Base-by-base conservation (phyloP, 2,113 vertebrate genomes). In the Myrmecophaga tridactyla region DNA sequence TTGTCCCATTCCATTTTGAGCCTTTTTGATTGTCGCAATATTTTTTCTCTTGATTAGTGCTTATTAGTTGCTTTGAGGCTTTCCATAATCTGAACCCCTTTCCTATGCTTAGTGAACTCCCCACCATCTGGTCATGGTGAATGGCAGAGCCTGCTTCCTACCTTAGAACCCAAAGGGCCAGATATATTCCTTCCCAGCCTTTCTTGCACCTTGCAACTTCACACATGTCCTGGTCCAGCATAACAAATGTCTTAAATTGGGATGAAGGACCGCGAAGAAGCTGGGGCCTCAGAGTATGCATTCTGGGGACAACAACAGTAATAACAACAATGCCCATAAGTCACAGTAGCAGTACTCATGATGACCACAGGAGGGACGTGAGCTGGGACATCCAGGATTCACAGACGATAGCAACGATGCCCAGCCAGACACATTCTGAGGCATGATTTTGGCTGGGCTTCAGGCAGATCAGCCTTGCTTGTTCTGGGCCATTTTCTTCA, bases 371-470 rank as follows among this genome's bases (percentile, higher is more conserved):
- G 76, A 93, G 77, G n/a, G 14, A 53, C 0, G 0, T 3, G 7
- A 63, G 21, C 23, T 60, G n/a, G 23, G 12, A 17, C 0, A 0
- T 20, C 2, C 18, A 43, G 17, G 4, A 31, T 60, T 34, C 7
- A 4, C 10, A 25, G 13, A 15, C 34, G n/a, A n/a, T 1, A n/a
- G 6, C 2, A 25, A 0, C 6, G 63, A 18, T 25, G 17, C 10
- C n/a, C 34, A 15, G 13, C 0, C 81, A 43, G 17, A 48, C 2
- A 53, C 11, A 10, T 0, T 7, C 6, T 7, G 23, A 21, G 31
- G 6, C 3, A 12, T 39, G 2, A 43, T 46, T 84, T 43, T 65
- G 34, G 3, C 8, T 77, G 12, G n/a, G 27, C 11, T 75, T 46
- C 78, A 89, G 12, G 17, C 15, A 67, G 2, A 18, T 8, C 29